These are phyloP conservation scores for Phocoena sinus DNA, from an alignment of 2,113 vertebrate species.

Conservation along the genomic window DNA sequence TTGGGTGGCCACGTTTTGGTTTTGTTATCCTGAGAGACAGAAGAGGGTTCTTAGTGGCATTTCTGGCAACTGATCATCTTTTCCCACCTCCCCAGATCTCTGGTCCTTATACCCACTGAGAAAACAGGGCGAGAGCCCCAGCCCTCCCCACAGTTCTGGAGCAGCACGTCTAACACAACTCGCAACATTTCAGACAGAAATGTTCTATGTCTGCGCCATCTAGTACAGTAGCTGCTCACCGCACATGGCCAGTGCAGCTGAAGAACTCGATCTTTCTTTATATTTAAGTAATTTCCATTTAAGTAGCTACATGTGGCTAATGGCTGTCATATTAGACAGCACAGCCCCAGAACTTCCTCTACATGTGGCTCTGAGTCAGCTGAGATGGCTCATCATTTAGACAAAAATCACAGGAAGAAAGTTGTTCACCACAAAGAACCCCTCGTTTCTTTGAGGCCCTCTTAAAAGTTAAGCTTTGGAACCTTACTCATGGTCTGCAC, in stretches of 20 bases:
- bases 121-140: neutral
- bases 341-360: neutral
- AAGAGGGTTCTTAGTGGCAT: constrained; percentile 39
- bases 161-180: neutral
- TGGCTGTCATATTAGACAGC: neutral
- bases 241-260: neutral
- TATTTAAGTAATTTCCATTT: neutral
- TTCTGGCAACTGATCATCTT: neutral
- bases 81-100: neutral
- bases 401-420: neutral
- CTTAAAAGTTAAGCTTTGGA: neutral
- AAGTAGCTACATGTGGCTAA: neutral
- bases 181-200: neutral
- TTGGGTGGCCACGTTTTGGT: constrained; percentile 99
- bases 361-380: neutral
- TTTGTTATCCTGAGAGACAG: constrained; percentile 91
- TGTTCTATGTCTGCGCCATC: accelerated
- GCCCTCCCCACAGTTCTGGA: neutral
- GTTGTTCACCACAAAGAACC: neutral
- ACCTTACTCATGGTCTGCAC: neutral
- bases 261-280: neutral
- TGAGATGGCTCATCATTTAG: neutral
- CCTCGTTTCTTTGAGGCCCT: neutral
- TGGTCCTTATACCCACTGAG: neutral
- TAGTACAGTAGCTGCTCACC: neutral